A percentile compares a stretch with the other conserved stretches of the same genome.
Evolutionary conservation across 2,888 invertebrate species (phyloP).

Genomic region (Agrypnus murinus): DNA sequence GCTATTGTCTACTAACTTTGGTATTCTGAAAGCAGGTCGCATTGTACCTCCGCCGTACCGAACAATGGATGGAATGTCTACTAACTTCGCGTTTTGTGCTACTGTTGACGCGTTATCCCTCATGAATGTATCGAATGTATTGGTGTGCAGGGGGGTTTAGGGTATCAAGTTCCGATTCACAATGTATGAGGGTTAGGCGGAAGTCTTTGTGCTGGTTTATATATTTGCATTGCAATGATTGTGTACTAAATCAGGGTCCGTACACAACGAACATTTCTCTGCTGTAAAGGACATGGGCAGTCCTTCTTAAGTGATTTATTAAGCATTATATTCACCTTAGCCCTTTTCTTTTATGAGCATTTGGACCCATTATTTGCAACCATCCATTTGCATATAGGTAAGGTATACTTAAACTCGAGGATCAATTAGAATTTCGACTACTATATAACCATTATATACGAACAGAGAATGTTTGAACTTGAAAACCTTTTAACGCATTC

Average conservation of each 20-base stretch:
- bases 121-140: slow-evolving; percentile 49
- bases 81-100: slow-evolving; percentile 44
- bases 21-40: slow-evolving; percentile 47
- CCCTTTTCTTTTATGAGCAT: slow-evolving; percentile 13
- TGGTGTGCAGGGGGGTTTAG: slow-evolving; percentile 29
- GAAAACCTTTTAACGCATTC: slow-evolving; percentile 52
- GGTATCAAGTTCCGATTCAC: slow-evolving; percentile 39
- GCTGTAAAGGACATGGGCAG: slow-evolving; percentile 27
- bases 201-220: slow-evolving; percentile 39
- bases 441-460: background rate
- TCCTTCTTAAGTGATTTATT: slow-evolving; percentile 29
- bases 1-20: slow-evolving; percentile 51
- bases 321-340: slow-evolving; percentile 11
- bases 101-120: slow-evolving; percentile 44
- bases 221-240: slow-evolving; percentile 45
- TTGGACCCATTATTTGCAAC: slow-evolving; percentile 5
- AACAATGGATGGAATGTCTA: slow-evolving; percentile 49
- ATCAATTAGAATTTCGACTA: background rate
- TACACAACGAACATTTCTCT: slow-evolving; percentile 21
- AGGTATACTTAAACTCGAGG: background rate
- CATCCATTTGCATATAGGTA: background rate
- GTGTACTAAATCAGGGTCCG: slow-evolving; percentile 44
- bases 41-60: slow-evolving; percentile 45
- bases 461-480: slow-evolving; percentile 19
- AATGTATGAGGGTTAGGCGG: slow-evolving; percentile 34